Conservation (phyloP, 2,113 vertebrate genomes). For the Oplegnathus fasciatus region DNA sequence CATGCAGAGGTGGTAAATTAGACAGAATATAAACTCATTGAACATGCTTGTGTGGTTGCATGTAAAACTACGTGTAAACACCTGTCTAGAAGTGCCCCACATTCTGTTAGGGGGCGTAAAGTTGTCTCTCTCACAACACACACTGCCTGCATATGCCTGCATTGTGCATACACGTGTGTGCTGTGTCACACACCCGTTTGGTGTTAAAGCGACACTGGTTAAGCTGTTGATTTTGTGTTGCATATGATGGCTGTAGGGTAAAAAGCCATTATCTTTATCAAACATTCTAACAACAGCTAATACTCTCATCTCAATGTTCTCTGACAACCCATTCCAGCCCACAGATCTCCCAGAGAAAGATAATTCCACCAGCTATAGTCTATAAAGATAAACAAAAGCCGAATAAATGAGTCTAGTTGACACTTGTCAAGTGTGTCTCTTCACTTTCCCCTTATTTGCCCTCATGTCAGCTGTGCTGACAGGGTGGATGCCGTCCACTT, state of each 20-base stretch:
- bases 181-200: neutral
- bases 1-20: neutral
- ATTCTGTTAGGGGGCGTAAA: neutral
- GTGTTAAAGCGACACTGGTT: neutral
- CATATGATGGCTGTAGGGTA: neutral
- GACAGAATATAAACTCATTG: neutral
- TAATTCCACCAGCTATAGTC: neutral
- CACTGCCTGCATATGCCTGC: neutral
- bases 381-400: neutral
- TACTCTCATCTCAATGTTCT: neutral
- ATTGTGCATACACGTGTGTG: neutral
- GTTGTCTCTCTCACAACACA: slow-evolving; percentile 5
- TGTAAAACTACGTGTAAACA: neutral
- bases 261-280: neutral
- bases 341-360: neutral
- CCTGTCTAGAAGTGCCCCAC: neutral
- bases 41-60: neutral
- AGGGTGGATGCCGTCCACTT: neutral
- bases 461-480: slow-evolving; percentile 17
- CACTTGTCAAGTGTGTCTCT: slow-evolving; percentile 11
- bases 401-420: slow-evolving; percentile 18
- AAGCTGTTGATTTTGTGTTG: neutral
- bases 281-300: neutral
- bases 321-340: neutral
- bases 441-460: slow-evolving; percentile 21